Base-by-base conservation (phyloP, 2,113 vertebrate genomes). In the Mustela nigripes region DNA sequence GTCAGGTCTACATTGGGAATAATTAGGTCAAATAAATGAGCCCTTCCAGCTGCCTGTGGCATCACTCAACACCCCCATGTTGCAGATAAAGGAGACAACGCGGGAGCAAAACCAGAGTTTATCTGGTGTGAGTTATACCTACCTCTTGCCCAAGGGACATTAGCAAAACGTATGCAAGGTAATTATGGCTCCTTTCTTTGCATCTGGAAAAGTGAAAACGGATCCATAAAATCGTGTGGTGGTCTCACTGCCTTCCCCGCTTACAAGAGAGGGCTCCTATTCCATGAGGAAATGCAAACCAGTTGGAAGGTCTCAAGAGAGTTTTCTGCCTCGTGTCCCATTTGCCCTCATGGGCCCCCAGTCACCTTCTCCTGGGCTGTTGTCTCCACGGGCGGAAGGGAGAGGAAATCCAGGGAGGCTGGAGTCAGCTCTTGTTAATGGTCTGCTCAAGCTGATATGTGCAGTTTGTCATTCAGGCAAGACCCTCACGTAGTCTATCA, bases 1-100 rank as follows among this genome's bases (percentile, higher is more conserved):
- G 97, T 97, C 98, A 99, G 96, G 95, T 97, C 96, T 98, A 98
- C 96, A 97, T 63, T 94, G 98, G 98, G 97, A 96, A 95, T 97
- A 99, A 98, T 98, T 98, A 98, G 97, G 96, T 94, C 97, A 98
- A 98, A 97, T 76, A 81, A 92, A 97, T 96, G 96, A 98, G 94
- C 83, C 87, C 76, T 78, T 93, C 96, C 97, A 96, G 97, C 97
- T 89, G 95, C 97, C 89, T 83, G 53, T 36, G 86, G 93, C 90
- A 96, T 95, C 96, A 79, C 90, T 97, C 97, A 98, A 80, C 88
- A 96, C 96, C 89, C 97, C 93, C 53, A 19, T 26, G 79, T 96
- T 82, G 12, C 91, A 92, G 56, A 81, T 53, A 89, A 92, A 93
- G 95, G 84, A 74, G 71, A 67, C 50, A 10, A 56, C 1, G 84